Conservation (phyloP, 2,888 invertebrate genomes). For the Heterodera filipjevi region DNA sequence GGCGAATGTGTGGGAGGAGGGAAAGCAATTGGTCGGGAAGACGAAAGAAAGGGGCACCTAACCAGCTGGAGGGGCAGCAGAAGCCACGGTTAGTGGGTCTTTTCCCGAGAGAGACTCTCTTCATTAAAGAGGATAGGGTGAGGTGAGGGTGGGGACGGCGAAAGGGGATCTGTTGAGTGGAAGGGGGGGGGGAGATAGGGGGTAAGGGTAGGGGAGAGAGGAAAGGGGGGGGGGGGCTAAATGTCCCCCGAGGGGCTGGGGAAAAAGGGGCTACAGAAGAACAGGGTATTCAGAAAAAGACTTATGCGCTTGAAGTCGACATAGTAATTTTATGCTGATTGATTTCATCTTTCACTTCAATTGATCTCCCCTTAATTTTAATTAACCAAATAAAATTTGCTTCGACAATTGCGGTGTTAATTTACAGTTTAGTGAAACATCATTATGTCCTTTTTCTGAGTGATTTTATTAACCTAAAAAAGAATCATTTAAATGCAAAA, state of each 20-base stretch:
- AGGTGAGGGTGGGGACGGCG: neutral
- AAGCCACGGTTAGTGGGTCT: neutral
- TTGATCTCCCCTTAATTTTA: too few relatives aligned
- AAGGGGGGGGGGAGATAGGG: neutral
- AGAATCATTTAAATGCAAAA: neutral
- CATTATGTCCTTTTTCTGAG: too few relatives aligned
- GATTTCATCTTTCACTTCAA: too few relatives aligned
- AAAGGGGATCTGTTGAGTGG: neutral
- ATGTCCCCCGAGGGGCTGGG: neutral
- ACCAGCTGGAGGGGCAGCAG: neutral
- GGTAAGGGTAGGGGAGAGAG: neutral
- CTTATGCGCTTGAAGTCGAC: too few relatives aligned
- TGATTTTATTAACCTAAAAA: too few relatives aligned
- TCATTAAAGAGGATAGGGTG: neutral
- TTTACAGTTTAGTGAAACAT: too few relatives aligned
- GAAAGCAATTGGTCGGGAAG: constrained; percentile 8
- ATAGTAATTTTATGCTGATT: too few relatives aligned
- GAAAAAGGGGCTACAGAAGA: neutral
- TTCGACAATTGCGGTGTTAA: too few relatives aligned
- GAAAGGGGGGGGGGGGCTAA: neutral
- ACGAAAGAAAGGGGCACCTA: neutral
- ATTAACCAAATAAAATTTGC: too few relatives aligned
- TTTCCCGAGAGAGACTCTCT: constrained; percentile 7
- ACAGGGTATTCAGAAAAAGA: neutral
- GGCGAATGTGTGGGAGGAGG: constrained; percentile 8